Evolutionary conservation across 2,888 invertebrate species (phyloP), one percentile per base, ranked within the genome.

Genomic region (Eudemis profundana): DNA sequence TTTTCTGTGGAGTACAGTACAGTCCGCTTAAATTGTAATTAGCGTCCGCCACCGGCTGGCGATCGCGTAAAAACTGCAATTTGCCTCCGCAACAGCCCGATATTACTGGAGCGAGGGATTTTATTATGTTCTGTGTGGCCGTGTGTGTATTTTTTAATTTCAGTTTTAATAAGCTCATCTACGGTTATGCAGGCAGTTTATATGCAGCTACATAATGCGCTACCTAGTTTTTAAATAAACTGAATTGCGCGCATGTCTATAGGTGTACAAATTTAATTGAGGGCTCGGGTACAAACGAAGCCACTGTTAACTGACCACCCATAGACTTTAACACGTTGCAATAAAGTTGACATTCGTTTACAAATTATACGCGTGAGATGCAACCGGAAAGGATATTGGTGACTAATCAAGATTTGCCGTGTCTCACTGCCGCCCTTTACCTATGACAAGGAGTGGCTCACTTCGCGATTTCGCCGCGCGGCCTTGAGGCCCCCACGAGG

Each of bases 41-140:
- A 64, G 57, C 64, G 56, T 56, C 56, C 14, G 29, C 50, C 40
- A 38, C 56, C 42, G 50, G 57, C 36, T 36, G 44, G 51, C 59
- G 64, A 59, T 65, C 59, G 59, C 64, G 56, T 59, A 65, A 51
- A 65, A 65, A 65, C 44, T 65, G 60, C 60, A 65, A 59, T 53
- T 65, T 65, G 44, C 60, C 21, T 27, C 57, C 60, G 53, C 59
- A 53, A 47, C 59, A 60, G 19, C 51, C 12, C 59, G 29, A 51
- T 46, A 65, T 47, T 64, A 44, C 57, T 36, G 40, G 23, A 57
- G 21, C 29, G 33, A 29, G 51, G 44, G 33, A 8, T 61, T 61
- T 57, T 42, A 50, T 64, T 62, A 54, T 56, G 21, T 56, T 44
- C 49, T 42, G 29, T 17, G 40, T 12, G 10, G 33, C 33, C 47